These are phyloP conservation scores for Liasis olivaceus DNA, from an alignment of 2,797 vertebrate species.

Conservation along the genomic window DNA sequence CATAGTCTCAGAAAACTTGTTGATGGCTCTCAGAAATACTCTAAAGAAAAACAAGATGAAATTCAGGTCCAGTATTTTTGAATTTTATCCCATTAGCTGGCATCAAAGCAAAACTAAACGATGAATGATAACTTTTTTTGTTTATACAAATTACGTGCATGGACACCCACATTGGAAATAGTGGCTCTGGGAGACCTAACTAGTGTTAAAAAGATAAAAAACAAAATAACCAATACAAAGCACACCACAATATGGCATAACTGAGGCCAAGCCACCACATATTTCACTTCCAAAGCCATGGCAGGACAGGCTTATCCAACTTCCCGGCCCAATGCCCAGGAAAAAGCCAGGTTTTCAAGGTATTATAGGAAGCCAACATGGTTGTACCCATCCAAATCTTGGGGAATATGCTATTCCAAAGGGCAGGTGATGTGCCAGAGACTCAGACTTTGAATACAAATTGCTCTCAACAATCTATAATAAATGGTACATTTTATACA, in stretches of 20 bases:
- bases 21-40: conserved; percentile 95
- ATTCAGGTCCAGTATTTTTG: neutral
- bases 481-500: fast-evolving
- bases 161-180: neutral
- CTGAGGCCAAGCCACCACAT: neutral
- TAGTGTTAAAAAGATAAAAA: neutral
- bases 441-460: neutral
- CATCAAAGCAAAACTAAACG: neutral
- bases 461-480: neutral
- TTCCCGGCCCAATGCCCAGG: neutral
- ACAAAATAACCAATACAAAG: neutral
- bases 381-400: neutral
- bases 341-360: neutral
- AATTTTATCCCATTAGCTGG: neutral
- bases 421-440: neutral
- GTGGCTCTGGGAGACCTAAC: neutral
- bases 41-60: conserved; percentile 67
- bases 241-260: neutral
- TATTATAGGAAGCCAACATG: neutral
- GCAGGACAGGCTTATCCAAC: too few relatives aligned
- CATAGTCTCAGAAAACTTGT: conserved; percentile 96
- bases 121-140: neutral
- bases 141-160: neutral
- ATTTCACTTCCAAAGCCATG: neutral
- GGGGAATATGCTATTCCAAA: neutral